These are phyloP conservation scores for Sarcophaga bullata DNA, from an alignment of 1,140 invertebrate species.

Conservation along the genomic window DNA sequence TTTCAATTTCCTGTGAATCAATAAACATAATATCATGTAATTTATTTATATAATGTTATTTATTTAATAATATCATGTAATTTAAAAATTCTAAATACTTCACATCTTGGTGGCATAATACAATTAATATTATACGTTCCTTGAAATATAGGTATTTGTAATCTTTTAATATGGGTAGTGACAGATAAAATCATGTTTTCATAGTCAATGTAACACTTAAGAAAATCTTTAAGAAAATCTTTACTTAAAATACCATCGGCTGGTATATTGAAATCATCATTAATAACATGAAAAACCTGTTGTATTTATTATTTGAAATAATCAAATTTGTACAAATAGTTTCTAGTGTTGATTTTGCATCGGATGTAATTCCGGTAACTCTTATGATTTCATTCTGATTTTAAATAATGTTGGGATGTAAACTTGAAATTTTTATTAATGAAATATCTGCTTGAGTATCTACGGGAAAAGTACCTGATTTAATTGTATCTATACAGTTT, in stretches of 20 bases:
- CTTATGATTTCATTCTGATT: neutral
- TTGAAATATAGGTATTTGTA: neutral
- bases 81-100: constrained; percentile 1
- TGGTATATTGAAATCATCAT: constrained; percentile 11
- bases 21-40: neutral
- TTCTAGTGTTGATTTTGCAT: neutral
- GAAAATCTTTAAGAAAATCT: neutral
- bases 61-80: no score
- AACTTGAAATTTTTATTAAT: neutral
- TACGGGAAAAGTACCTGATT: neutral
- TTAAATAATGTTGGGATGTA: neutral
- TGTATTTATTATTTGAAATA: neutral
- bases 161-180: neutral
- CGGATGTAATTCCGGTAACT: neutral
- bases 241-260: neutral
- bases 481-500: neutral
- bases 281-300: neutral
- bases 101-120: neutral
- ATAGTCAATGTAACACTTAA: neutral
- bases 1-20: constrained; percentile 21
- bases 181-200: neutral
- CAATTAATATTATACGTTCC: neutral
- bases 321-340: neutral
- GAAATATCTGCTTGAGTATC: constrained; percentile 1
- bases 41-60: no score